Base-by-base conservation (phyloP, 2,797 vertebrate species). In the Momotus momota region DNA sequence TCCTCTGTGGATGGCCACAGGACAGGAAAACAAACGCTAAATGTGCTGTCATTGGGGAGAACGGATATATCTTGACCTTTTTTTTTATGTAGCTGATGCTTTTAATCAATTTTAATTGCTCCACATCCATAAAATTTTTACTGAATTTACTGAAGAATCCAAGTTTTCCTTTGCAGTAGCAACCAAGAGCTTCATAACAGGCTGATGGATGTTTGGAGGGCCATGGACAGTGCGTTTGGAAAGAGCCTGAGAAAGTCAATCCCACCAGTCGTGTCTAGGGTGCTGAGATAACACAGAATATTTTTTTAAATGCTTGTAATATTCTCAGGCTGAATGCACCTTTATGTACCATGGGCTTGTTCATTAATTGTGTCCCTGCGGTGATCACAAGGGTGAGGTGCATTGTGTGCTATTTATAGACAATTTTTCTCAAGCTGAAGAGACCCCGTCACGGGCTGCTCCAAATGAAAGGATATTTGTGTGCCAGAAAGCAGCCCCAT, bases 381-480 rank as follows among this genome's bases (percentile, higher is more conserved):
- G 94, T 48, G 94, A 85, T 86, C 93, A 93, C 90, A 94, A 88
- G 93, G 90, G 71, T 85, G 94, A 96, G 94, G 88, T 94, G 62
- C 49, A 86, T 92, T 96, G 90, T 94, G 83, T 0, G 8, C 90
- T 79, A 55, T 94, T 95, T 94, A 82, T 88, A 26, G 17, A 46
- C 88, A 64, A 10, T 49, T 79, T 86, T 82, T 64, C 90, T 77
- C 84, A 11, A 46, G 92, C 86, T 96, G 94, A 90, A 93, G 93
- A 85, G 86, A 64, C 74, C 31, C 78, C 1, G 41, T 96, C 95
- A 94, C 48, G 18, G 88, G 48, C 90, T 96, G 93, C 90, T 92
- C 92, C 93, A 70, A 94, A 93, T 93, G 93, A 97, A 97, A 97
- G 93, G 92, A 49, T 52, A 73, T 79, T 92, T 97, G 94, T 97